These are phyloP conservation scores for Esox masquinongy DNA, from an alignment of 2,797 vertebrate genomes.

Conservation along the genomic window DNA sequence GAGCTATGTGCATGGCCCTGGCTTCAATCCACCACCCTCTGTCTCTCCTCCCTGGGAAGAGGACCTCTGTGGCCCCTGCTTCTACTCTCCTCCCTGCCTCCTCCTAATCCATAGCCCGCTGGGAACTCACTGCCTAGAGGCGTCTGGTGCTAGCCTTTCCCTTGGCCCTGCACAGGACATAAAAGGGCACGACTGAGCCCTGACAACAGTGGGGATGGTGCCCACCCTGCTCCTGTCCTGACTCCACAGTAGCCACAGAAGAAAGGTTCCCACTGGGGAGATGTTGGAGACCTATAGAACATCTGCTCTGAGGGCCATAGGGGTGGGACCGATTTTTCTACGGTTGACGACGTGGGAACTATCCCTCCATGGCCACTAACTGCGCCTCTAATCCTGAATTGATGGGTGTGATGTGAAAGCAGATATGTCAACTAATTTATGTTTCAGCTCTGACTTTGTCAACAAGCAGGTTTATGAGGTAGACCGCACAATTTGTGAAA, in stretches of 20 bases:
- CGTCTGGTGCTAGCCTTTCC: constrained; percentile 65
- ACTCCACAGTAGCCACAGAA: constrained; percentile 67
- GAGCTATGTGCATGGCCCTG: constrained; percentile 61
- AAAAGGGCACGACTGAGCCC: constrained; percentile 58
- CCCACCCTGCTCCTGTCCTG: constrained; percentile 58
- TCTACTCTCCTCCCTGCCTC: constrained; percentile 58
- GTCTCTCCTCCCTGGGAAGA: constrained; percentile 63
- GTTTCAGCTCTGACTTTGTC: constrained; percentile 45
- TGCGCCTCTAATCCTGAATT: constrained; percentile 56
- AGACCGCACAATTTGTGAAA: constrained; percentile 18
- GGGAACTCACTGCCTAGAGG: constrained; percentile 65
- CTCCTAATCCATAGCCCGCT: constrained; percentile 69
- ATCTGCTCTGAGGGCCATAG: constrained; percentile 51
- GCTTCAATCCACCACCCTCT: constrained; percentile 51
- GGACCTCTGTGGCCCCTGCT: constrained; percentile 52
- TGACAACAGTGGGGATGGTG: constrained; percentile 55
- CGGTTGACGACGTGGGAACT: constrained; percentile 59
- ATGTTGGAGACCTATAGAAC: constrained; percentile 41
- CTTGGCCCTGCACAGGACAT: constrained; percentile 61
- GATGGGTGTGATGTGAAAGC: constrained; percentile 64
- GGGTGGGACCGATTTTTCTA: constrained; percentile 58
- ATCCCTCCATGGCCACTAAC: constrained; percentile 55
- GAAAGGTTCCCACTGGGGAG: constrained; percentile 61
- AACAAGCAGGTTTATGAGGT: constrained; percentile 49
- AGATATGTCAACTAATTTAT: constrained; percentile 37